These are phyloP conservation scores for Actinia tenebrosa DNA, from an alignment of 64 coral and sea anemone genomes.

Conservation along the genomic window DNA sequence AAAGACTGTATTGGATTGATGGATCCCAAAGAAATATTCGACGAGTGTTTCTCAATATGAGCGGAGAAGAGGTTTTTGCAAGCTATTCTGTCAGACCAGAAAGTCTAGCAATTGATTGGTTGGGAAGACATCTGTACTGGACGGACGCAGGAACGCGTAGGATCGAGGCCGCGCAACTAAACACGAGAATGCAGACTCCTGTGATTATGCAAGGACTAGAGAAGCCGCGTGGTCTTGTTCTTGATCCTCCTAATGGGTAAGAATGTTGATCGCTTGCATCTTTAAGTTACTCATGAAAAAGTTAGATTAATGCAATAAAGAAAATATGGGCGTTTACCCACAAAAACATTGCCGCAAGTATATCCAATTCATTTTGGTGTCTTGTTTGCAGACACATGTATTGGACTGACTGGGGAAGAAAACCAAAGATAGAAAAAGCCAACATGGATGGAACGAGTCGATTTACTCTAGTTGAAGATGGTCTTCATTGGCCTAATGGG, in stretches of 20 bases:
- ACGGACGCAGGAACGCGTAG: slow-evolving; percentile 47
- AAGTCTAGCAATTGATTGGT: slow-evolving; percentile 59
- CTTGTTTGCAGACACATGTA: slow-evolving; percentile 36
- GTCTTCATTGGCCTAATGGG: slow-evolving; percentile 57
- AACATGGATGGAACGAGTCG: slow-evolving; percentile 58
- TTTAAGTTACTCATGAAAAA: too few relatives aligned
- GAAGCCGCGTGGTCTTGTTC: slow-evolving; percentile 46
- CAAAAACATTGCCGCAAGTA: too few relatives aligned
- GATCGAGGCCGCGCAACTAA: slow-evolving; percentile 50
- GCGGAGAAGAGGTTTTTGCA: slow-evolving; percentile 11
- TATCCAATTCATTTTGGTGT: too few relatives aligned
- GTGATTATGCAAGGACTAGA: slow-evolving; percentile 38
- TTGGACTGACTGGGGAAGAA: slow-evolving; percentile 69
- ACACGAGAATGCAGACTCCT: slow-evolving; percentile 33
- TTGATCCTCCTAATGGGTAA: slow-evolving; percentile 61
- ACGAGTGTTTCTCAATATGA: slow-evolving; percentile 23
- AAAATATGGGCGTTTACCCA: too few relatives aligned
- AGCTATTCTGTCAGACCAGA: slow-evolving; percentile 36
- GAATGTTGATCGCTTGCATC: background rate
- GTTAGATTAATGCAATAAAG: too few relatives aligned
- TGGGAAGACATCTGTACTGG: slow-evolving; percentile 70
- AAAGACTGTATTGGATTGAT: slow-evolving; percentile 29
- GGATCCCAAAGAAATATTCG: slow-evolving; percentile 22
- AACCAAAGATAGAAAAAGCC: slow-evolving; percentile 57
- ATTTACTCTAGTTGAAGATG: slow-evolving; percentile 12